phyloP scores from a whole-genome alignment of 2,888 invertebrate species.

The Epiblema foenella region DNA sequence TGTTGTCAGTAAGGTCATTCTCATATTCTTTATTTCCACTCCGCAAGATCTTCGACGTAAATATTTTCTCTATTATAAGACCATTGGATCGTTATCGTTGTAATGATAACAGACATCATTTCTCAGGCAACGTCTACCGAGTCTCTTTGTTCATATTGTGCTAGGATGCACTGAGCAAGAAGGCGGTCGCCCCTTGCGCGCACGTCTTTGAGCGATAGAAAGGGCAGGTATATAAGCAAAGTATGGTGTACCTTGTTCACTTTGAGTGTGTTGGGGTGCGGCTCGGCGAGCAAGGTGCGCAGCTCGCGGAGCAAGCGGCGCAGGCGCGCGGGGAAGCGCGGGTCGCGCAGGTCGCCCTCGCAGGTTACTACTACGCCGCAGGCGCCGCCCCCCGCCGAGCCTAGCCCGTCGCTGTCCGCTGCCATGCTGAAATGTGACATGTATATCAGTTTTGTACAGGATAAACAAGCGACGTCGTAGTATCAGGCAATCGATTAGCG shows the following conservation, averaged over 20 bases:
- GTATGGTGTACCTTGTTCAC: conserved; percentile 84
- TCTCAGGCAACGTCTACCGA: too few relatives aligned
- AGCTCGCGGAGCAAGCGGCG: conserved; percentile 91
- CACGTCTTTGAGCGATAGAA: background rate
- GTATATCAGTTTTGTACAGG: background rate
- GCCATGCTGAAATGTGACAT: conserved; percentile 85
- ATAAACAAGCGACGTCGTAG: too few relatives aligned
- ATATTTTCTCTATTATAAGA: too few relatives aligned
- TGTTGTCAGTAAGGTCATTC: too few relatives aligned
- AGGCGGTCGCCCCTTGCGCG: too few relatives aligned
- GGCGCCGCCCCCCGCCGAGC: conserved; percentile 92
- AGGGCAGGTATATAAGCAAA: background rate
- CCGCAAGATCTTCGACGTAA: too few relatives aligned
- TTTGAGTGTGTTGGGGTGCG: conserved; percentile 85
- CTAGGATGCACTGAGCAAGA: too few relatives aligned
- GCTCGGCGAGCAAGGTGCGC: conserved; percentile 89
- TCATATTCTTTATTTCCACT: too few relatives aligned
- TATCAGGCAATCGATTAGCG: too few relatives aligned
- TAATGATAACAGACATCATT: too few relatives aligned
- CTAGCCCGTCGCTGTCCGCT: conserved; percentile 91
- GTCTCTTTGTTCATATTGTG: too few relatives aligned
- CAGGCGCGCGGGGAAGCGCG: conserved; percentile 92
- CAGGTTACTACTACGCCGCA: conserved; percentile 96
- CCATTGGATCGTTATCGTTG: too few relatives aligned
- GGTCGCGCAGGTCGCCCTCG: conserved; percentile 95